These are phyloP conservation scores for Sesia apiformis DNA, from an alignment of 2,888 invertebrate species.

Conservation along the genomic window DNA sequence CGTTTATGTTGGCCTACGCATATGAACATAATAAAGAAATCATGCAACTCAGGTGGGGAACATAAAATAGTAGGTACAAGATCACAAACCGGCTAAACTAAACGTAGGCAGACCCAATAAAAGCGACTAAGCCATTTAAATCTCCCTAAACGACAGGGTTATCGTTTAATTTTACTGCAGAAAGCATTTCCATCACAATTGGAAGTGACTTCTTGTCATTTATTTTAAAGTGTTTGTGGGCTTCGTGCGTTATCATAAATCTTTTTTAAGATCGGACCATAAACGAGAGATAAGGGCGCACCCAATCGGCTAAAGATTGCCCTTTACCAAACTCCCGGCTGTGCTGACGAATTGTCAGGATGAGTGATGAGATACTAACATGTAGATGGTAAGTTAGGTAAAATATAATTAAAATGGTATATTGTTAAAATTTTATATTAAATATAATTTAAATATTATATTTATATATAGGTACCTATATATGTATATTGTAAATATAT, in stretches of 20 bases:
- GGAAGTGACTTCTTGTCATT: slow-evolving; percentile 72
- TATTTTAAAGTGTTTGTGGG: slow-evolving; percentile 70
- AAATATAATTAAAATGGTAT: neutral
- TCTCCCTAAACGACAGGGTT: slow-evolving; percentile 68
- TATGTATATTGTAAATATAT: too few species aligned
- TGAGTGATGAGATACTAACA: neutral
- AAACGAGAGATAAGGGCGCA: slow-evolving; percentile 69
- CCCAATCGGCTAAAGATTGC: slow-evolving; percentile 67
- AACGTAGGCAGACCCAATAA: slow-evolving; percentile 58
- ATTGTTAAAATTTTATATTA: too few species aligned
- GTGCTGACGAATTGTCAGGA: slow-evolving; percentile 65
- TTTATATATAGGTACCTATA: too few species aligned
- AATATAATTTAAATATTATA: too few species aligned
- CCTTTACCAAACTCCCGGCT: slow-evolving; percentile 52
- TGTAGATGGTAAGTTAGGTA: slow-evolving; percentile 20
- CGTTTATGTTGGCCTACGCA: too few species aligned
- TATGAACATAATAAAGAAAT: slow-evolving; percentile 10
- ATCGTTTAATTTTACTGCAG: slow-evolving; percentile 75
- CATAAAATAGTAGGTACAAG: slow-evolving; percentile 43
- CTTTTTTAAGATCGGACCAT: slow-evolving; percentile 72
- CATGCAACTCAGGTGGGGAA: slow-evolving; percentile 28
- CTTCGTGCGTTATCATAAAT: slow-evolving; percentile 72
- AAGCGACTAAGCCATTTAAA: slow-evolving; percentile 63
- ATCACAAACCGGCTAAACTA: slow-evolving; percentile 34
- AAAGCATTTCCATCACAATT: slow-evolving; percentile 74